These are phyloP conservation scores for Pseudonaja textilis DNA, from an alignment of 2,113 vertebrate species.

Conservation along the genomic window DNA sequence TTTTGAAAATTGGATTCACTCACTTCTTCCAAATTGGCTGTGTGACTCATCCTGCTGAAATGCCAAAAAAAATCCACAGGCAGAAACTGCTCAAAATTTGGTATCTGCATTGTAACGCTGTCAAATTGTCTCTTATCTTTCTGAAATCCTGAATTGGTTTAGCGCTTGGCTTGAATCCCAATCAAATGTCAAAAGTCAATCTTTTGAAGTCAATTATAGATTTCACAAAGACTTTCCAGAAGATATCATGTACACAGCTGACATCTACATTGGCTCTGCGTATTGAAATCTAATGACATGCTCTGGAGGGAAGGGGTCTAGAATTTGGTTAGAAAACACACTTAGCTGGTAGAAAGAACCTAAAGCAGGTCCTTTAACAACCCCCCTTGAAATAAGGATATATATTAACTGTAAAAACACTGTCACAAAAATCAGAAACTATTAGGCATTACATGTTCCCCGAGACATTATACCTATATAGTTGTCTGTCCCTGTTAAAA, in stretches of 20 bases:
- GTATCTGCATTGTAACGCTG: not conserved
- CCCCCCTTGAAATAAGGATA: not conserved
- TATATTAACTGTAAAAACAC: not conserved
- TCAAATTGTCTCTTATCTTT: not conserved
- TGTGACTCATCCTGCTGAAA: constrained; percentile 8
- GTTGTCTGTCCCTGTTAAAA: not conserved
- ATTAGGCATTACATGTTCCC: not conserved
- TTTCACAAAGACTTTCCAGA: not conserved
- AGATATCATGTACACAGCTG: not conserved
- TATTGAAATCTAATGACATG: not conserved
- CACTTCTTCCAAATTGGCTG: not conserved
- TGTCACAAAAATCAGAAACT: not conserved
- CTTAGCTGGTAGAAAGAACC: not conserved
- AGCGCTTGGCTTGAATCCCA: not conserved
- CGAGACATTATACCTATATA: not conserved
- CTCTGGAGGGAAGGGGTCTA: not conserved
- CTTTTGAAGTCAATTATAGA: not conserved
- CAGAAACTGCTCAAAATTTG: not conserved
- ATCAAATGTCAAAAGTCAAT: not conserved
- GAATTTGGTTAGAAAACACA: not conserved
- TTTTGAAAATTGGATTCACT: not conserved
- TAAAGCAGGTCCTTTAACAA: not conserved
- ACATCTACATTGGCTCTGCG: not conserved
- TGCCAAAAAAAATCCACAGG: not conserved
- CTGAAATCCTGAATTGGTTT: not conserved